A percentile compares a stretch with the other conserved stretches of the same genome.
These are phyloP conservation scores for Leptinotarsa texana DNA, from an alignment of 1,140 invertebrate genomes.

Conservation along the genomic window DNA sequence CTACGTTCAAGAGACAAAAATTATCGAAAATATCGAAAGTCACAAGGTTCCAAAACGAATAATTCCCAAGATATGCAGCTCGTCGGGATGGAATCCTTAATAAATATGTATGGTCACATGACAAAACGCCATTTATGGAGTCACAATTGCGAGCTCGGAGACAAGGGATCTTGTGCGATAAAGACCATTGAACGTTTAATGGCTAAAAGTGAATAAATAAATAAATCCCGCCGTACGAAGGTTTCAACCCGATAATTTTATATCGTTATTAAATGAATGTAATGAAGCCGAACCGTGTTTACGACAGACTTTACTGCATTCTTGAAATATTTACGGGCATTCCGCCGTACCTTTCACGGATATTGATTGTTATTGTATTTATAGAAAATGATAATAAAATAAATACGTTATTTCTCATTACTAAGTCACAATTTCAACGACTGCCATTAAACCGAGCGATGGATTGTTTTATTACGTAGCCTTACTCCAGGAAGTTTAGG, in stretches of 20 bases:
- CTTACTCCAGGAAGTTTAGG: no score
- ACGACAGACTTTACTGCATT: background rate
- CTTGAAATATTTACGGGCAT: slow-evolving; percentile 1
- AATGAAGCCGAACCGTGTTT: background rate
- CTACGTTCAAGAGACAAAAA: background rate
- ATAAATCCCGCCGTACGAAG: background rate
- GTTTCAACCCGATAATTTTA: slow-evolving; percentile 8
- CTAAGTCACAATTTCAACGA: slow-evolving; percentile 3
- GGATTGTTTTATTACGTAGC: no score
- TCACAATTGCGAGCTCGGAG: background rate
- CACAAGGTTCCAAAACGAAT: background rate
- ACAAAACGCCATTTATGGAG: background rate
- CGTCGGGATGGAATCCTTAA: background rate
- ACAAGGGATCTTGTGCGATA: background rate
- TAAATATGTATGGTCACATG: slow-evolving; percentile 6
- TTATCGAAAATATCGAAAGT: background rate
- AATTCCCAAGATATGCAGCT: slow-evolving; percentile 6
- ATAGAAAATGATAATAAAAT: background rate
- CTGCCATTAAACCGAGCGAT: background rate
- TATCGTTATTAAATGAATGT: slow-evolving; percentile 6
- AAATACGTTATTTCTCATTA: background rate
- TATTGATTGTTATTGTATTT: slow-evolving; percentile 9
- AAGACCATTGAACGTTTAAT: slow-evolving; percentile 4
- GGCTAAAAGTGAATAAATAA: slow-evolving; percentile 6
- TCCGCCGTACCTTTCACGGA: slow-evolving; percentile 4